Percentiles rank a stretch among this genome's conserved stretches.
phyloP scores from a whole-genome alignment of 1,140 invertebrate genomes.

The Carposina sasakii region DNA sequence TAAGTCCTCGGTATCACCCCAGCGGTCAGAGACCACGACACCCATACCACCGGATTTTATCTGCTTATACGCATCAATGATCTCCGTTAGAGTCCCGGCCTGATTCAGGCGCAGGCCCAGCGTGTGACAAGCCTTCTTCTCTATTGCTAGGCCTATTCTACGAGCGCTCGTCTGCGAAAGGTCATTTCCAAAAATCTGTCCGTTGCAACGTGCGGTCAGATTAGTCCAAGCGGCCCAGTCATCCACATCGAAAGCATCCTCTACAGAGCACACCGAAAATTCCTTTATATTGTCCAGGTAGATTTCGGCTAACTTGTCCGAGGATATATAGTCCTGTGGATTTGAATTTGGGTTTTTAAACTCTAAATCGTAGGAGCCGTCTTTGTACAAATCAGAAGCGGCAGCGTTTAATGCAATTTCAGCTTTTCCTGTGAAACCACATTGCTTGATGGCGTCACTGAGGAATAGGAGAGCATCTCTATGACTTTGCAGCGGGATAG shows the following conservation, averaged over 20 bases:
- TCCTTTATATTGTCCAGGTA: conserved; percentile 93
- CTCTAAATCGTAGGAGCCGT: conserved; percentile 94
- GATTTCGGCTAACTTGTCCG: conserved; percentile 86
- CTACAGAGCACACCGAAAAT: conserved; percentile 95
- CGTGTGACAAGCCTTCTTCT: conserved; percentile 96
- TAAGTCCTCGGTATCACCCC: conserved; percentile 97
- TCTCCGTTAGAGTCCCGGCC: conserved; percentile 96
- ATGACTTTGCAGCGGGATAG: conserved; percentile 95
- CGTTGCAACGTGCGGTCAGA: conserved; percentile 81
- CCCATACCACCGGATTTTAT: conserved; percentile 95
- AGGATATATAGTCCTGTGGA: conserved; percentile 81
- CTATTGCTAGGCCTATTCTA: conserved; percentile 92
- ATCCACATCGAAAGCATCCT: conserved; percentile 98
- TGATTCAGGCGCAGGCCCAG: conserved; percentile 97
- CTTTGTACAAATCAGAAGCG: conserved; percentile 92
- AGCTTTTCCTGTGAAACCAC: conserved; percentile 89
- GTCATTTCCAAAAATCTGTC: conserved; percentile 96
- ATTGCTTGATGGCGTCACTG: conserved; percentile 90
- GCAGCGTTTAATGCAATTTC: conserved; percentile 99
- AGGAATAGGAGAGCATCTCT: conserved; percentile 93
- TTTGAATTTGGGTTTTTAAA: conserved; percentile 96
- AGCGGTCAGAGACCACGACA: conserved; percentile 92
- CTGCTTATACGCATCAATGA: conserved; percentile 92
- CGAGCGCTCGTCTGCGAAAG: conserved; percentile 89
- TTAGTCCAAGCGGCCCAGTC: conserved; percentile 94